Evolutionary conservation across 2,888 invertebrate genomes (phyloP).

Genomic region (Phyllotreta cruciferae): DNA sequence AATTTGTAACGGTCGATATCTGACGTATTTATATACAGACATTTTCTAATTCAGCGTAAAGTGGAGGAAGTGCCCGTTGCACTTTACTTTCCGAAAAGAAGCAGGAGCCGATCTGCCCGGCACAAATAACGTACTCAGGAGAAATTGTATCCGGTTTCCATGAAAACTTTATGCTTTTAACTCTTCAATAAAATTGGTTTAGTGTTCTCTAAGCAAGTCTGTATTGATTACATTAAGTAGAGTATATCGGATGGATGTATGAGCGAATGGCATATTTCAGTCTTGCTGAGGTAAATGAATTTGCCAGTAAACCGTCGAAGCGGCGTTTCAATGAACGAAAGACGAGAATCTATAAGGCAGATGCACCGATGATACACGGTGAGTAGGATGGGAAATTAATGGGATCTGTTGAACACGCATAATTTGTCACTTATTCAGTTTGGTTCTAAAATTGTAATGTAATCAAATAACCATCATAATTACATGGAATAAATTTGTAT

Average conservation of each 20-base stretch:
- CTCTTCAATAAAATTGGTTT: slow-evolving; percentile 30
- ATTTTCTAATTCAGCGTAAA: slow-evolving; percentile 18
- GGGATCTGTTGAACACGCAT: too few relatives aligned
- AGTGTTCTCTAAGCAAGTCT: slow-evolving; percentile 21
- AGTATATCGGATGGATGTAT: slow-evolving; percentile 20
- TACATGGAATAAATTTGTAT: too few relatives aligned
- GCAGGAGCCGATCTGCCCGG: slow-evolving; percentile 9
- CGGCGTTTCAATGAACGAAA: slow-evolving; percentile 21
- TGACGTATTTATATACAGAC: too few relatives aligned
- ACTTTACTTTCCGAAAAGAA: slow-evolving; percentile 15
- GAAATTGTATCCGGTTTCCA: slow-evolving; percentile 21
- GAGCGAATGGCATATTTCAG: slow-evolving; percentile 19
- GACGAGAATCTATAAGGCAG: slow-evolving; percentile 16
- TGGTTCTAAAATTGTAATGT: too few relatives aligned
- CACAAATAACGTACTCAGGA: slow-evolving; percentile 23
- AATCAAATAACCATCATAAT: too few relatives aligned
- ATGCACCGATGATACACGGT: neutral
- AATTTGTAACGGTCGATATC: too few relatives aligned
- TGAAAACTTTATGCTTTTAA: slow-evolving; percentile 29
- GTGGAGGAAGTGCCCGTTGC: slow-evolving; percentile 3
- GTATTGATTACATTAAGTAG: slow-evolving; percentile 26
- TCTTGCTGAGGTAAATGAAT: slow-evolving; percentile 21
- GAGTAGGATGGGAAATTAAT: neutral
- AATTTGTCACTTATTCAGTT: too few relatives aligned
- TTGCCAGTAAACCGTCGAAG: slow-evolving; percentile 17